phyloP scores from a whole-genome alignment of 2,113 vertebrate species.

The Pantherophis guttatus region DNA sequence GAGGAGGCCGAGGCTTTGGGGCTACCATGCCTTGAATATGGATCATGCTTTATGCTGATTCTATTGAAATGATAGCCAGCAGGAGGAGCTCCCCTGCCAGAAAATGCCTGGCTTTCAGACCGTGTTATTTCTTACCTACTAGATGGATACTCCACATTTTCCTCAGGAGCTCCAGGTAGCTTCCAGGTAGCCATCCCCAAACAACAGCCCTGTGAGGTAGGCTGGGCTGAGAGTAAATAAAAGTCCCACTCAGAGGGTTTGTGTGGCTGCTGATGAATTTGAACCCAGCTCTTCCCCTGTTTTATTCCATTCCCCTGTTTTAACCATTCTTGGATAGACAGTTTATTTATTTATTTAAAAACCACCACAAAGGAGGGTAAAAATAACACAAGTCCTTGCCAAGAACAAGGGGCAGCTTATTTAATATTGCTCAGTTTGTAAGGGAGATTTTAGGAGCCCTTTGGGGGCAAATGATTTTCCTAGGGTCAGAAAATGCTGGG shows the following conservation, averaged over 20 bases:
- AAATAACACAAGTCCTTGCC: no score
- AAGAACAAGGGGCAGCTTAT: no score
- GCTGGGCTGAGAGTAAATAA: not conserved
- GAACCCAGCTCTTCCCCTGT: not conserved
- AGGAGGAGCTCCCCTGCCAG: not conserved
- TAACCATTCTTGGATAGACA: not conserved
- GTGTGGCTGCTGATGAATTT: not conserved
- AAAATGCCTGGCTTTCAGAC: not conserved
- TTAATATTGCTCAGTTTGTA: no score
- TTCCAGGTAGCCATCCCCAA: not conserved
- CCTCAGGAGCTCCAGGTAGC: not conserved
- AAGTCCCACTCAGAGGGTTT: not conserved
- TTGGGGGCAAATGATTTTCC: not conserved
- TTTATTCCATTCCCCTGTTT: not conserved
- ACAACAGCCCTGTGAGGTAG: not conserved
- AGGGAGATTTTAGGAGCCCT: not conserved
- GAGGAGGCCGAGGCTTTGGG: not conserved
- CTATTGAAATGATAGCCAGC: constrained; percentile 40
- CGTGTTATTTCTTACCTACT: not conserved
- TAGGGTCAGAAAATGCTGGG: not conserved
- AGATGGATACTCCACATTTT: not conserved
- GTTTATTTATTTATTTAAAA: no score
- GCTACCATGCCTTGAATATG: constrained; percentile 46
- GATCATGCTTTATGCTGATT: constrained; percentile 27
- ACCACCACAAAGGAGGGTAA: no score